Percentiles rank a stretch among this genome's conserved stretches.
These are phyloP conservation scores for Hydrolagus affinis DNA, from an alignment of 2,113 vertebrate species.

Conservation along the genomic window DNA sequence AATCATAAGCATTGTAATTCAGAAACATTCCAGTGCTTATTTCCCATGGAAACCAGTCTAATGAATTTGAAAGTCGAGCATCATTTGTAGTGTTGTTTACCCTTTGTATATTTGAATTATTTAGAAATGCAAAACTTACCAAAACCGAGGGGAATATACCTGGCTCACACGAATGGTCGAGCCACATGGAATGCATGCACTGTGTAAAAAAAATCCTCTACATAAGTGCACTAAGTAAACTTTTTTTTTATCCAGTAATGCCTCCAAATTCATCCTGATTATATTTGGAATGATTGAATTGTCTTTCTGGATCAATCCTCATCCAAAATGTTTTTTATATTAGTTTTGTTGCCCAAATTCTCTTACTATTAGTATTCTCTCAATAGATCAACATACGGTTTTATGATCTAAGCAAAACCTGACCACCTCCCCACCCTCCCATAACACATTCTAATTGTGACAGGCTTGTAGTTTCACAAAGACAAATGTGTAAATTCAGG, in stretches of 20 bases:
- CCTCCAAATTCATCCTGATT: neutral
- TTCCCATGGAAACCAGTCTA: no score
- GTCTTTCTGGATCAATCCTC: neutral
- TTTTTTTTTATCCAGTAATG: neutral
- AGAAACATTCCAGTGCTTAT: no score
- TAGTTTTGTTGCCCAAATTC: neutral
- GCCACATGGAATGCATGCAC: no score
- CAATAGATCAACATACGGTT: neutral
- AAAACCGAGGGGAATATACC: no score
- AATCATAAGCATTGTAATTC: no score
- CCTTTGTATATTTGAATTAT: no score
- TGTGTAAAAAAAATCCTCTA: neutral
- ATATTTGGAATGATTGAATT: neutral
- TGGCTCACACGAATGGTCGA: no score
- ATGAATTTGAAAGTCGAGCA: no score
- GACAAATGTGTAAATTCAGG: conserved; percentile 1
- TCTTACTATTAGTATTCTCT: neutral
- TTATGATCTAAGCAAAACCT: conserved; percentile 6
- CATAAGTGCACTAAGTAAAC: neutral
- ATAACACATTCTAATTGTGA: neutral
- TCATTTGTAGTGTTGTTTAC: no score
- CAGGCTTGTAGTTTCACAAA: conserved; percentile 12
- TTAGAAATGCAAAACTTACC: no score
- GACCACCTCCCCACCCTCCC: neutral
- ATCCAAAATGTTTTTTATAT: neutral